Base-by-base conservation (phyloP, 2,888 invertebrate species). In the Craniophora ligustri region DNA sequence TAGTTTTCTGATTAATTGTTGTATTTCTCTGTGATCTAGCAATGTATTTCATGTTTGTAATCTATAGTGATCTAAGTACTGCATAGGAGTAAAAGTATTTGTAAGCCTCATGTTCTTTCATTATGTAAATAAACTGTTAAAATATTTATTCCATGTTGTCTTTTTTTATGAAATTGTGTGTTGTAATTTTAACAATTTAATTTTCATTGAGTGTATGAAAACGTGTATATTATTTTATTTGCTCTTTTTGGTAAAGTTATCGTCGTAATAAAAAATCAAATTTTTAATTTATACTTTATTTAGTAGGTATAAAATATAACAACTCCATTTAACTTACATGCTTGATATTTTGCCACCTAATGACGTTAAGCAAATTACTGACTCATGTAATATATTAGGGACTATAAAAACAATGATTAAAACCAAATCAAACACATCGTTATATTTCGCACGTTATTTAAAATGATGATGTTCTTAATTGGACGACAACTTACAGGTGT, bases 221-320 rank as follows among this genome's bases (percentile, higher is more conserved):
- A 8, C 2, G n/a, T 30, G 30, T 41, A 8, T 19, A 16, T 13
- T 18, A n/a, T 7, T 16, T 2, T 18, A 13, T 19, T 13, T 41
- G 8, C 34, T 21, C n/a, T 8, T 15, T 16, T 34, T 19, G 14
- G 13, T 42, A 18, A 13, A 31, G 13, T 8, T 11, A 14, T 30
- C 23, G 15, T 10, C 23, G 32, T 30, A 58, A 71, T 47, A 56
- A 41, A 70, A n/a, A 64, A 73, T 45, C 48, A 36, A 31, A 44
- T 35, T 55, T 70, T 68, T 40, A 39, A 79, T 82, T 83, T 72
- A 84, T 85, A 82, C 74, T 88, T 89, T 89, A 87, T 84, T 91
- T 72, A 73, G 84, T 91, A n/a, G n/a, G n/a, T n/a, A 89, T 73
- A 91, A 91, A 91, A 91, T 86, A 90, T 88, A 89, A 86, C 84